phyloP scores from a whole-genome alignment of 1,140 invertebrate species.

The Drosophila obscura region DNA sequence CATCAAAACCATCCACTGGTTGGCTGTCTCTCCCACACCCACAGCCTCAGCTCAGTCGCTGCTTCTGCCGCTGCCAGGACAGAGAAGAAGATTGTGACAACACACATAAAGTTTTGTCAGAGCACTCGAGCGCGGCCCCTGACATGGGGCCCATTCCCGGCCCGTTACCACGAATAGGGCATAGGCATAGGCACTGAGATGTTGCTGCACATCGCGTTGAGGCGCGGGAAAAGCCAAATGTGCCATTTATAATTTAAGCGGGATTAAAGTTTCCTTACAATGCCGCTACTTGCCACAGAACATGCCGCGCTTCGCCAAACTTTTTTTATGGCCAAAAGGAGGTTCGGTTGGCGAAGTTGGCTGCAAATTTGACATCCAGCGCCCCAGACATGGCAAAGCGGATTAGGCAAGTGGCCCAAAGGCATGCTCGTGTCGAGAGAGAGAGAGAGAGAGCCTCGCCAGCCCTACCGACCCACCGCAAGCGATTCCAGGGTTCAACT shows the following conservation, averaged over 20 bases:
- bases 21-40: no score
- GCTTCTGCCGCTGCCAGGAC: no score
- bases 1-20: no score
- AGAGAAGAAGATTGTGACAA: slow-evolving; percentile 54
- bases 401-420: slow-evolving; percentile 66
- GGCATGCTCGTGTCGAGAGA: slow-evolving; percentile 28
- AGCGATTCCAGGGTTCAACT: slow-evolving; percentile 29
- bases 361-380: slow-evolving; percentile 73
- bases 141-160: slow-evolving; percentile 9
- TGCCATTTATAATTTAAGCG: slow-evolving; percentile 81
- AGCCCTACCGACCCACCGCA: not conserved
- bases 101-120: slow-evolving; percentile 73
- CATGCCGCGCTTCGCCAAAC: slow-evolving; percentile 75
- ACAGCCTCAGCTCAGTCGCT: not conserved
- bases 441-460: not conserved
- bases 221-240: slow-evolving; percentile 60
- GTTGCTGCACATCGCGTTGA: slow-evolving; percentile 15
- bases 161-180: not conserved
- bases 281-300: slow-evolving; percentile 70
- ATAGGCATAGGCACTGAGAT: slow-evolving; percentile 14
- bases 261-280: slow-evolving; percentile 78
- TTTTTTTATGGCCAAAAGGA: slow-evolving; percentile 60
- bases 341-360: slow-evolving; percentile 35
- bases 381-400: slow-evolving; percentile 74
- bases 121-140: slow-evolving; percentile 49